phyloP scores from a whole-genome alignment of 2,797 vertebrate species.

The Microctenopoma lineatum region DNA sequence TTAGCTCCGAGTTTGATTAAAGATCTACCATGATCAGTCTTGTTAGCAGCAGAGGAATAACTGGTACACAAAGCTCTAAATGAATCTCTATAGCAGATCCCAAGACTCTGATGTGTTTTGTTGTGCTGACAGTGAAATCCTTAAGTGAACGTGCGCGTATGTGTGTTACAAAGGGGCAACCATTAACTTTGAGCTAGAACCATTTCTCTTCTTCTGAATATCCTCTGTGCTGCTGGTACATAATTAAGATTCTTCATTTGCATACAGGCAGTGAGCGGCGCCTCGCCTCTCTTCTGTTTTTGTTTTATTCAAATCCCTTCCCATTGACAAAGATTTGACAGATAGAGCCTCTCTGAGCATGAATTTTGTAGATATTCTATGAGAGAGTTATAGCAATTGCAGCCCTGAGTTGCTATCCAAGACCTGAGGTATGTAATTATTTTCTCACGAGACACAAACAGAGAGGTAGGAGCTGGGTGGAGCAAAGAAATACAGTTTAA shows the following conservation, averaged over 20 bases:
- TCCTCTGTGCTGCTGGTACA: slow-evolving; percentile 68
- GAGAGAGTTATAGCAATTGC: slow-evolving; percentile 59
- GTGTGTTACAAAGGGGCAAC: slow-evolving; percentile 50
- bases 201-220: slow-evolving; percentile 67
- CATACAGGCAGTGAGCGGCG: slow-evolving; percentile 71
- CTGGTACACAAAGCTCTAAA: slow-evolving; percentile 45
- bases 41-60: slow-evolving; percentile 55
- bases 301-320: slow-evolving; percentile 77
- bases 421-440: slow-evolving; percentile 67
- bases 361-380: slow-evolving; percentile 68
- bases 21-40: slow-evolving; percentile 42
- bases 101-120: slow-evolving; percentile 48
- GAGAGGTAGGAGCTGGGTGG: slow-evolving; percentile 42
- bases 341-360: slow-evolving; percentile 72
- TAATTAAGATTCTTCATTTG: slow-evolving; percentile 80
- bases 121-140: slow-evolving; percentile 35
- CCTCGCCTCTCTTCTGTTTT: slow-evolving; percentile 69
- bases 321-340: slow-evolving; percentile 77
- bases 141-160: slow-evolving; percentile 25
- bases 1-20: slow-evolving; percentile 49
- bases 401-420: slow-evolving; percentile 60
- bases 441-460: slow-evolving; percentile 68
- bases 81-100: slow-evolving; percentile 38
- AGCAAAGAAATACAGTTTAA: slow-evolving; percentile 47
- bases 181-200: slow-evolving; percentile 67